Conservation (phyloP, 2,797 vertebrate species). For the Neoniphon sammara region DNA sequence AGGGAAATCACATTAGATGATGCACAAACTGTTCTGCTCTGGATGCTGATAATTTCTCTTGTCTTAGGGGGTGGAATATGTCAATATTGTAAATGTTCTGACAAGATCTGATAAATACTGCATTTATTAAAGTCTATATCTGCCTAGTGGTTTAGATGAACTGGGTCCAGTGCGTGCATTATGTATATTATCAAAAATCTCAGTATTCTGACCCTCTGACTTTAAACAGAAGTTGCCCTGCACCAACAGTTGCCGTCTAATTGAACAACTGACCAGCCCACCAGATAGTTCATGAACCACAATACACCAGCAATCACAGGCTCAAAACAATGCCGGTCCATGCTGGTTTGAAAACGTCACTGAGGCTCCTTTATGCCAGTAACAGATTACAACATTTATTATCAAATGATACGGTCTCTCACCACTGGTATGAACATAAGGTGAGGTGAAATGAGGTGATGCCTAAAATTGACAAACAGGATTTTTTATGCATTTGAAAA, state of each 20-base stretch:
- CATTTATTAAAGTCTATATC: too few relatives aligned
- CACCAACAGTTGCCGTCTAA: constrained; percentile 12
- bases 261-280: constrained; percentile 13
- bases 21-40: too few relatives aligned
- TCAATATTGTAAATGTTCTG: too few relatives aligned
- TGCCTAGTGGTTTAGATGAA: too few relatives aligned
- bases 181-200: neutral
- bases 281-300: constrained; percentile 19
- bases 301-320: constrained; percentile 17
- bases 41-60: too few relatives aligned
- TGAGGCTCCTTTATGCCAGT: constrained; percentile 12
- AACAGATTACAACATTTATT: constrained; percentile 4
- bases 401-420: neutral
- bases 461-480: constrained; percentile 12
- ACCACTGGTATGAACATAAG: neutral
- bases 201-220: neutral
- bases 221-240: constrained; percentile 7
- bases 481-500: constrained; percentile 9
- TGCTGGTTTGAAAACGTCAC: constrained; percentile 10
- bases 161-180: too few relatives aligned
- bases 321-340: neutral
- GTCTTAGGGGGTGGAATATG: too few relatives aligned
- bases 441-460: neutral
- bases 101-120: too few relatives aligned
- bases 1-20: too few relatives aligned